These are phyloP conservation scores for Subacronicta megacephala DNA, from an alignment of 2,888 invertebrate species.

Conservation along the genomic window DNA sequence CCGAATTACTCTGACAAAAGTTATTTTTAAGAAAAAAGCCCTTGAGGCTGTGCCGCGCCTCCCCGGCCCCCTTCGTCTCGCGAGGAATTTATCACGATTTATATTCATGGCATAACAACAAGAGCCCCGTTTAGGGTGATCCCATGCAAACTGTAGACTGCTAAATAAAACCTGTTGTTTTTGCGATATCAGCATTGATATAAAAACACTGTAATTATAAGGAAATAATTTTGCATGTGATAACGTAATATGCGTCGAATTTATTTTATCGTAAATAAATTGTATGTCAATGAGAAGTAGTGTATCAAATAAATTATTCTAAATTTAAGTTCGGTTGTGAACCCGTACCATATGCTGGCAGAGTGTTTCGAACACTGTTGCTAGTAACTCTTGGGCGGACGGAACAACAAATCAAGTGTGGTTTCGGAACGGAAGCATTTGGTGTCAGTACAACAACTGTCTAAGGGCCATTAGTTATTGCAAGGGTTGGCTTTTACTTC, in stretches of 20 bases:
- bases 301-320: slow-evolving; percentile 63
- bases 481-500: slow-evolving; percentile 61
- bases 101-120: slow-evolving; percentile 90
- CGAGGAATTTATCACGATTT: slow-evolving; percentile 91
- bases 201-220: slow-evolving; percentile 37
- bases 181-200: slow-evolving; percentile 44
- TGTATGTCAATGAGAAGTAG: slow-evolving; percentile 45
- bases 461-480: slow-evolving; percentile 79
- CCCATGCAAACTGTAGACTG: slow-evolving; percentile 82
- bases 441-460: slow-evolving; percentile 70
- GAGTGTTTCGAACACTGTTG: slow-evolving; percentile 76
- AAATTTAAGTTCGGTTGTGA: slow-evolving; percentile 68
- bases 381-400: slow-evolving; percentile 76
- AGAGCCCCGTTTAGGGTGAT: slow-evolving; percentile 85
- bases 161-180: slow-evolving; percentile 77
- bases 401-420: slow-evolving; percentile 87
- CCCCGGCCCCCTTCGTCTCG: slow-evolving; percentile 66
- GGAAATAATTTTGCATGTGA: slow-evolving; percentile 27
- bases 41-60: slow-evolving; percentile 79
- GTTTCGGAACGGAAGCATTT: slow-evolving; percentile 84
- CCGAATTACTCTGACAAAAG: slow-evolving; percentile 89
- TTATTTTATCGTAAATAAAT: slow-evolving; percentile 34
- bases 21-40: slow-evolving; percentile 90
- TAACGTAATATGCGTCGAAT: slow-evolving; percentile 26
- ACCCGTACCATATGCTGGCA: slow-evolving; percentile 78